Evolutionary conservation across 2,888 invertebrate species (phyloP).

Genomic region (Ophion ellenae): DNA sequence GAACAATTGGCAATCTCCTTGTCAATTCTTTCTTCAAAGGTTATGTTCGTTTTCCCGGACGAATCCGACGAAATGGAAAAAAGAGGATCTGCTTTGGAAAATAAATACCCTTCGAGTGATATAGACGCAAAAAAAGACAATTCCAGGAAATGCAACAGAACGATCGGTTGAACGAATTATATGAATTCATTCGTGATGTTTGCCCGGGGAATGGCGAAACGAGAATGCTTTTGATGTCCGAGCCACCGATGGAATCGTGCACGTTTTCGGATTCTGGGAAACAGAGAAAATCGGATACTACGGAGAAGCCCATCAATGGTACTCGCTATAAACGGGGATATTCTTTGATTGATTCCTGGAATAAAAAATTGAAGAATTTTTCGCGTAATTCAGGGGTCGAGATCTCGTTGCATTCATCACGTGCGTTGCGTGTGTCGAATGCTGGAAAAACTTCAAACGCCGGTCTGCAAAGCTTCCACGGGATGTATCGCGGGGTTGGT

Average conservation of each 20-base stretch:
- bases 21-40: slow-evolving; percentile 13
- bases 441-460: slow-evolving; percentile 2
- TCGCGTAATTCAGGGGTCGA: slow-evolving; percentile 40
- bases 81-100: not conserved
- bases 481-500: not conserved
- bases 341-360: slow-evolving; percentile 30
- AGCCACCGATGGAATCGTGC: not conserved
- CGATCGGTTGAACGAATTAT: slow-evolving; percentile 22
- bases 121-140: not conserved
- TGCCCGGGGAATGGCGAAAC: slow-evolving; percentile 43
- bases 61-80: slow-evolving; percentile 10
- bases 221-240: slow-evolving; percentile 31
- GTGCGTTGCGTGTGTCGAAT: slow-evolving; percentile 26
- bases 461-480: slow-evolving; percentile 21
- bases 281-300: slow-evolving; percentile 5
- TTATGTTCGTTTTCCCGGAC: slow-evolving; percentile 13
- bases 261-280: slow-evolving; percentile 19
- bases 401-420: slow-evolving; percentile 38
- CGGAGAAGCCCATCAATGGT: slow-evolving; percentile 7
- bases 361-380: slow-evolving; percentile 47
- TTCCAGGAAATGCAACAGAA: slow-evolving; percentile 7
- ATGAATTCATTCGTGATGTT: slow-evolving; percentile 33
- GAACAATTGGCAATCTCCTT: slow-evolving; percentile 25
- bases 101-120: not conserved
- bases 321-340: not conserved